Base-by-base conservation (phyloP, 1,140 invertebrate species). In the Drosophila kanapiae region DNA sequence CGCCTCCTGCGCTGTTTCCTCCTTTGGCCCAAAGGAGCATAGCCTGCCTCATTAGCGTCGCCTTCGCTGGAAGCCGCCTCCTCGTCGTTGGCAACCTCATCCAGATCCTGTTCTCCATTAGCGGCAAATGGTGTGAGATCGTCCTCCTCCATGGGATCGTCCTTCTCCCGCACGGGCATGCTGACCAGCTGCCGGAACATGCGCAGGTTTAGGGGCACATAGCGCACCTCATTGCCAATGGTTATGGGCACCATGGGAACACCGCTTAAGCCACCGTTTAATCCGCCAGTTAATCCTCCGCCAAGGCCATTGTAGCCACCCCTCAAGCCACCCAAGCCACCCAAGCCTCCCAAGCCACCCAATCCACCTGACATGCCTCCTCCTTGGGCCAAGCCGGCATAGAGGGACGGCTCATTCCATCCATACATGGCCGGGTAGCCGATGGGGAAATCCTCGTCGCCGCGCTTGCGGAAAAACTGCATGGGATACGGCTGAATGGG, bases 191-290 rank as follows among this genome's bases (percentile, higher is more conserved):
- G 80, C 0, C 83, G 62, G 53, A 74, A 59, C 80, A 87, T 83
- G 35, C 84, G 80, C 9, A 87, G 45, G 27, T 88, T 87, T 1
- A 88, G 43, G 0, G 83, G 84, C 4, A 88, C 72, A 43, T 87
- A 87, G 27, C 67, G 60, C 37, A 87, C 84, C 4, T 82, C 71
- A 51, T 88, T 87, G 64, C 82, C 82, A 35, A 88, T 38, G 9
- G 76, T 80, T 18, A 87, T 47, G 6, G 83, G 83, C 9, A 87
- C 83, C n/a, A 87, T 23, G 2, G 84, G 84, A 4, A 88, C 53
- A 4, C 63, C 57, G 0, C 63, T 61, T 4, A 80, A 38, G 1
- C 33, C 47, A 1, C 48, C 40, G 4, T 0, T 11, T 6, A 47
- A 8, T 2, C 49, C 60, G 9, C 35, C 8, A 13, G n/a, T n/a